A percentile compares a stretch with the other conserved stretches of the same genome.
phyloP scores from a whole-genome alignment of 2,888 invertebrate species.

The Drosophila pseudotalamancana region DNA sequence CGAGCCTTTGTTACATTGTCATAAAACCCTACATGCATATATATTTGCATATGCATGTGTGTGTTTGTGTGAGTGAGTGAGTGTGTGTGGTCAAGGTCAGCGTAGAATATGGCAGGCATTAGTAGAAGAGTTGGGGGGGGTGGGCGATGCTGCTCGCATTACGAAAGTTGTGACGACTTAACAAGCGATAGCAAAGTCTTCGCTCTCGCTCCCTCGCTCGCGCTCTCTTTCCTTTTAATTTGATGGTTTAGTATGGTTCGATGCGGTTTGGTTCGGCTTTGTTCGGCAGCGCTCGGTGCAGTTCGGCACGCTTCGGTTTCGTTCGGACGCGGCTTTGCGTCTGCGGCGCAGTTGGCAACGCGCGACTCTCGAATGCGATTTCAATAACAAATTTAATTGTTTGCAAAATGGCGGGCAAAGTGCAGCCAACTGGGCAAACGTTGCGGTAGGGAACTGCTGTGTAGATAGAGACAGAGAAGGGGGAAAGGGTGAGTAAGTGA shows the following conservation, averaged over 20 bases:
- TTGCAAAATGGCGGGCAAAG: slow-evolving; percentile 64
- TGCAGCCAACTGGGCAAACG: slow-evolving; percentile 36
- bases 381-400: slow-evolving; percentile 76
- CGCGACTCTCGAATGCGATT: slow-evolving; percentile 53
- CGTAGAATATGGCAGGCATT: slow-evolving; percentile 25
- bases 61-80: too few species aligned
- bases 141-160: slow-evolving; percentile 25
- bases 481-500: background rate
- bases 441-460: slow-evolving; percentile 1
- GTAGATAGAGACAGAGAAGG: background rate
- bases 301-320: slow-evolving; percentile 8
- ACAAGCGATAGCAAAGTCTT: slow-evolving; percentile 39
- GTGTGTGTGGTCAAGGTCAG: slow-evolving; percentile 43
- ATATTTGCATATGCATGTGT: background rate
- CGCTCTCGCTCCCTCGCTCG: background rate
- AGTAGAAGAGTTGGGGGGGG: background rate
- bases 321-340: slow-evolving; percentile 2
- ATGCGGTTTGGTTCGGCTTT: background rate
- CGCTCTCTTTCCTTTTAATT: too few species aligned
- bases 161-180: slow-evolving; percentile 52
- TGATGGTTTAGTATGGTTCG: slow-evolving; percentile 10
- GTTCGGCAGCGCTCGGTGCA: slow-evolving; percentile 1
- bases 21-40: slow-evolving; percentile 21
- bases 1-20: slow-evolving; percentile 26
- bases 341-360: slow-evolving; percentile 50